phyloP scores from a whole-genome alignment of 2,888 invertebrate species.

The Tetragnatha montana region DNA sequence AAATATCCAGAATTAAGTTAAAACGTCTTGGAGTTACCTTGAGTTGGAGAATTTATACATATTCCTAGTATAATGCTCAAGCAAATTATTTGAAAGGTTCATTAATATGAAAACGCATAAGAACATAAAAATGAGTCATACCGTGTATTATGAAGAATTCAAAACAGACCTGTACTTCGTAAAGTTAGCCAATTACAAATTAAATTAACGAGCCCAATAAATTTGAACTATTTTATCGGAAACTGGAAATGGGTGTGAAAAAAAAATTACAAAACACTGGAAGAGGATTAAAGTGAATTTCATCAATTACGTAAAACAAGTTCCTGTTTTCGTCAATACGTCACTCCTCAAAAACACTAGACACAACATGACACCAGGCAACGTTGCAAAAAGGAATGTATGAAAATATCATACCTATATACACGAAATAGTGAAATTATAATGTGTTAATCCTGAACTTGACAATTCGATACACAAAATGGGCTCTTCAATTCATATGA shows the following conservation, averaged over 20 bases:
- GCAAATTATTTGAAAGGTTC: too few relatives aligned
- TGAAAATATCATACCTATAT: not conserved
- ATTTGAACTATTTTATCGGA: not conserved
- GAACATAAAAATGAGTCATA: not conserved
- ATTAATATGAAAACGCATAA: too few relatives aligned
- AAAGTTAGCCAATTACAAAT: not conserved
- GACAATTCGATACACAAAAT: not conserved
- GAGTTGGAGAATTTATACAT: too few relatives aligned
- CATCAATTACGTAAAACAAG: conserved; percentile 5
- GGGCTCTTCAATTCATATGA: not conserved
- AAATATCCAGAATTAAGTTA: too few relatives aligned
- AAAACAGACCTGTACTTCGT: not conserved
- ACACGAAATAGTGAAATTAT: not conserved
- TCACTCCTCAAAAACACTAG: not conserved
- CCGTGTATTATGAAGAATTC: too few relatives aligned
- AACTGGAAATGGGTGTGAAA: not conserved
- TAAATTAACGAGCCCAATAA: not conserved
- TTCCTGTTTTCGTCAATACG: not conserved
- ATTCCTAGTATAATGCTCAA: too few relatives aligned
- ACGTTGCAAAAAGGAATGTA: not conserved
- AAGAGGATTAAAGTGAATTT: not conserved
- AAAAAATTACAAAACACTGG: not conserved
- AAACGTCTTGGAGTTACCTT: too few relatives aligned
- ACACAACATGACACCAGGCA: not conserved
- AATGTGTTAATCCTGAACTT: not conserved